Base-by-base conservation (phyloP, 2,888 invertebrate species). In the Pollenia labialis region DNA sequence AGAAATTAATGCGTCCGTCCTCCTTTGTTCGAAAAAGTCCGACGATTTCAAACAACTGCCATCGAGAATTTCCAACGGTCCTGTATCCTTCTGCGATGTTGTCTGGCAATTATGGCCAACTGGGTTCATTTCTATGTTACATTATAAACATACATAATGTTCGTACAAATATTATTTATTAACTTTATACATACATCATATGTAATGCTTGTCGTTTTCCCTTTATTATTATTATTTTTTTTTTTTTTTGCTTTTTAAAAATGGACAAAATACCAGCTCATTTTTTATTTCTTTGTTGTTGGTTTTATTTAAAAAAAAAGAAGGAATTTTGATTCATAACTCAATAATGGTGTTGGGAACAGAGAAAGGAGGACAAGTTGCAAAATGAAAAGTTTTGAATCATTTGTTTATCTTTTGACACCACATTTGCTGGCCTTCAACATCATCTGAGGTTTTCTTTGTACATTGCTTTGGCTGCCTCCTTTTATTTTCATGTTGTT, bases 351-450 rank as follows among this genome's bases (percentile, higher is more conserved):
- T 18, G 71, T 14, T 23, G 32, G 62, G 7, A 72, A 12, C 40
- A 52, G 18, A 68, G 44, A 16, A 66, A 32, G 23, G 56, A 58
- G 16, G 54, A 56, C 48, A 68, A 79, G 76, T 60, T 52, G 46
- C 66, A 75, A 81, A 76, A 81, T 74, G 72, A 74, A 81, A 77
- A 81, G 54, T 85, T 81, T 85, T 68, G 42, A 81, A 81, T 77
- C 68, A 85, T 81, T 85, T 85, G 68, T 85, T 85, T 81, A 81
- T 85, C 85, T 85, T 81, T 81, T 81, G 76, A 77, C 81, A 85
- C 72, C 72, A 77, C 85, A 85, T 85, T 80, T 68, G 58, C 18
- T 74, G 69, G 69, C 69, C 85, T 69, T 83, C 74, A 68, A 56
- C 50, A 79, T 74, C 79, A 79, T 82, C 79, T 58, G 68, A 72